These are phyloP conservation scores for Ptycholaimellus sp. DNA, from an alignment of 2,888 invertebrate genomes.

Conservation along the genomic window DNA sequence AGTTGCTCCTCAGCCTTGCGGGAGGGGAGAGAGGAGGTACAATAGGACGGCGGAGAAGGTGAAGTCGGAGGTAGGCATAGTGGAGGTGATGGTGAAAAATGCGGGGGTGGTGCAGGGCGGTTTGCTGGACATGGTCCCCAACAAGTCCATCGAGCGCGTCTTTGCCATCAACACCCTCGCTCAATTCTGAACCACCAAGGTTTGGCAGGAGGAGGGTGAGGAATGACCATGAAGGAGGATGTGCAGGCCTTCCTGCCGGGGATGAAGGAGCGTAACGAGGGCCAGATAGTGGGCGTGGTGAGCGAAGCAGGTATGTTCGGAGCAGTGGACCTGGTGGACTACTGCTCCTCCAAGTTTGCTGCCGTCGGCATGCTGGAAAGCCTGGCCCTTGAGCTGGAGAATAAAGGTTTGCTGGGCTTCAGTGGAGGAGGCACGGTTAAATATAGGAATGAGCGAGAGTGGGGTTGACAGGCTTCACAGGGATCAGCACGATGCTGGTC, in stretches of 20 bases:
- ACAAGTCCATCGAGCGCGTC: conserved; percentile 57
- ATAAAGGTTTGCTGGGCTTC: too few relatives aligned
- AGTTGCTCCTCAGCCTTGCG: too few relatives aligned
- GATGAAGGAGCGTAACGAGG: conserved; percentile 58
- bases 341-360: conserved; percentile 78
- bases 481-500: conserved; percentile 59
- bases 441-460: too few relatives aligned
- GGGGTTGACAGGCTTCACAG: conserved; percentile 21
- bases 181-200: too few relatives aligned
- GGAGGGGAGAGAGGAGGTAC: too few relatives aligned
- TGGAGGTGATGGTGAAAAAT: conserved; percentile 66
- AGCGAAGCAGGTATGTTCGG: conserved; percentile 11
- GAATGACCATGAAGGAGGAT: too few relatives aligned
- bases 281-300: conserved; percentile 72
- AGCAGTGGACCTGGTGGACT: conserved; percentile 39
- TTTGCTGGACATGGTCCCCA: conserved; percentile 54
- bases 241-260: conserved; percentile 65
- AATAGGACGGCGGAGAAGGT: conserved; percentile 15
- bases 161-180: conserved; percentile 68
- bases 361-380: conserved; percentile 80
- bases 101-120: conserved; percentile 69
- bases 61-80: conserved; percentile 46
- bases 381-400: conserved; percentile 46
- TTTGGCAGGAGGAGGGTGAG: too few relatives aligned
- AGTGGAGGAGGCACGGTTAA: too few relatives aligned